Evolutionary conservation across 2,113 vertebrate species (phyloP).

Genomic region (Xiphophorus couchianus): DNA sequence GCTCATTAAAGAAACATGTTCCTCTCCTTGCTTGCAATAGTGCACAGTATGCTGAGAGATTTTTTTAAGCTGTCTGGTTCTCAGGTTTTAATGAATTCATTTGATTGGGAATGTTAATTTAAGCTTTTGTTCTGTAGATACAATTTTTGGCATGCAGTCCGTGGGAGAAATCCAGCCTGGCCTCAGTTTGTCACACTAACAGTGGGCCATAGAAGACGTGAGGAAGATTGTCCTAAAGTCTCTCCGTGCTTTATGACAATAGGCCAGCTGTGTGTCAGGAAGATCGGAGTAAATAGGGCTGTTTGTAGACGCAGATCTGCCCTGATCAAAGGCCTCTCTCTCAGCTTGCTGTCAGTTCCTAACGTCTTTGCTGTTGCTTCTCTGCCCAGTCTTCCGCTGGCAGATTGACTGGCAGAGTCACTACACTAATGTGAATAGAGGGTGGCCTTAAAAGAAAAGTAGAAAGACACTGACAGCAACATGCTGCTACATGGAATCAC

Average conservation of each 20-base stretch:
- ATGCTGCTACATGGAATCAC: constrained; percentile 28
- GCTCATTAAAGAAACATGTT: constrained; percentile 76
- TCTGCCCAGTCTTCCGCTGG: constrained; percentile 27
- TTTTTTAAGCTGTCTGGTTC: background rate
- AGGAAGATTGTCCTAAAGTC: constrained; percentile 55
- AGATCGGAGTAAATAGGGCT: constrained; percentile 60
- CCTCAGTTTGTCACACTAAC: constrained; percentile 54
- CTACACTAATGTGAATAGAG: constrained; percentile 25
- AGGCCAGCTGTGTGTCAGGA: constrained; percentile 56
- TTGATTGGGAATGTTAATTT: constrained; percentile 59
- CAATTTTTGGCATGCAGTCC: constrained; percentile 51
- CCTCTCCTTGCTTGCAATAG: constrained; percentile 41
- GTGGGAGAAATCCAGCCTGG: constrained; percentile 60
- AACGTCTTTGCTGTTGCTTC: constrained; percentile 35
- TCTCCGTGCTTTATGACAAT: constrained; percentile 49
- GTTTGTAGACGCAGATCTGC: constrained; percentile 64
- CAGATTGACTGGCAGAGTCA: constrained; percentile 36
- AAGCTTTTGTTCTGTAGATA: constrained; percentile 38
- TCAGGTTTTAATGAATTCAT: constrained; percentile 45
- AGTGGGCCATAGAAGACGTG: constrained; percentile 56
- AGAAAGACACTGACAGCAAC: constrained; percentile 30
- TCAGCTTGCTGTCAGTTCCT: constrained; percentile 55
- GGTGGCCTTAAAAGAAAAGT: constrained; percentile 28
- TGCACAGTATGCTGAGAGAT: constrained; percentile 59
- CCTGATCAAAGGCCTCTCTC: constrained; percentile 66